Evolutionary conservation across 2,797 vertebrate genomes (phyloP), one percentile per base, ranked within the genome.

Genomic region (Lagocephalus sceleratus): DNA sequence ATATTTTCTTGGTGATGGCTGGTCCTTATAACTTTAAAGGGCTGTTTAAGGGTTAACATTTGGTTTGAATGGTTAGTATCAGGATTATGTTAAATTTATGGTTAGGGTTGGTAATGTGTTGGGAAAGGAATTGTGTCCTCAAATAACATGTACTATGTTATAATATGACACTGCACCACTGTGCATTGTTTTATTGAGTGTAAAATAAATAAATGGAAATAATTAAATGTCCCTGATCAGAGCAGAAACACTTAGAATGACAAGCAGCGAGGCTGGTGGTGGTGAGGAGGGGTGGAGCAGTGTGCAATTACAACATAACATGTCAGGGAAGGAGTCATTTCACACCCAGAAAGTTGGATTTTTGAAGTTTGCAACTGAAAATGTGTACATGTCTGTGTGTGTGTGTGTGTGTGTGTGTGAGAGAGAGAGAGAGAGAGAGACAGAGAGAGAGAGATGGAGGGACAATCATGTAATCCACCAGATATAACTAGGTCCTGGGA

Each of bases 361-460:
- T 72, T 72, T 78, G 63, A 73, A 63, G 70, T 73, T 73, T 62
- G 6, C 41, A 54, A 63, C 56, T 43, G 47, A 71, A 58, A 51
- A 50, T 17, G 59, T 63, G 42, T 43, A 45, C 32, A 51, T 51
- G 40, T 43, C 50, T 42, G 40, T 49, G 40, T 66, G 45, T 53
- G 46, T 65, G 52, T 46, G 63, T 48, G 71, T 63, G 51, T 32
- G 58, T 69, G 78, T 77, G 79, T 20, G 70, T 63, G 66, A 60
- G 51, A 73, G 78, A 40, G 69, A 75, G 66, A 66, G 29, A 66
- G 79, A 79, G 81, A 81, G 73, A 83, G 71, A 71, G 38, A 15
- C 5, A n/a, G 38, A 39, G 79, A 79, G 81, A 81, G 73, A 83
- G 71, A 71, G 38, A 15, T 15, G 10, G 38, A 17, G n/a, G n/a